Conservation (phyloP, 2,797 vertebrate species). For the Uromys caudimaculatus region DNA sequence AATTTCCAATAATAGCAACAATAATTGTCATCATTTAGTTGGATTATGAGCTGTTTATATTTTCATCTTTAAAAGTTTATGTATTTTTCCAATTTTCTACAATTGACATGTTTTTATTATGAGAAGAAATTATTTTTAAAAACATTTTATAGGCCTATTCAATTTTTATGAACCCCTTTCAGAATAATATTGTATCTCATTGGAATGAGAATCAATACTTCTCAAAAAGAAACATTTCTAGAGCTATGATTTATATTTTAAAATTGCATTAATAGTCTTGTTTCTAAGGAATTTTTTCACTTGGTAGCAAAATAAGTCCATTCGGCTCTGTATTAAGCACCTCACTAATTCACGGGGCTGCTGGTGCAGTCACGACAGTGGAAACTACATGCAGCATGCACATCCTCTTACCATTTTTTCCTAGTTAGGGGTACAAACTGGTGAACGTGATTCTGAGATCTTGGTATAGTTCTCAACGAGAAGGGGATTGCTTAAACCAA, state of each 20-base stretch:
- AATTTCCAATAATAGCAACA: constrained; percentile 14
- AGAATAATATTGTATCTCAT: constrained; percentile 43
- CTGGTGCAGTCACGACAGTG: not conserved
- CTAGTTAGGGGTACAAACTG: not conserved
- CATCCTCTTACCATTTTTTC: not conserved
- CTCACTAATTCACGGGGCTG: not conserved
- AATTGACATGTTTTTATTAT: constrained; percentile 54
- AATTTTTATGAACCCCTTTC: constrained; percentile 50
- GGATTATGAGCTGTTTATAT: constrained; percentile 37
- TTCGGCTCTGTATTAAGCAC: not conserved
- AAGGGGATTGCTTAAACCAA: constrained; percentile 10
- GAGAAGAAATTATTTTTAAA: constrained; percentile 46
- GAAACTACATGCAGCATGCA: too few species aligned
- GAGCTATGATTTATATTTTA: constrained; percentile 51
- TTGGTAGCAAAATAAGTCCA: constrained; percentile 11
- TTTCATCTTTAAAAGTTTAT: constrained; percentile 39
- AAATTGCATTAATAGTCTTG: constrained; percentile 52
- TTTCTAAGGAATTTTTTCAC: constrained; percentile 61
- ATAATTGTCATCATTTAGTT: not conserved
- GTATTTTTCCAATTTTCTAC: constrained; percentile 47
- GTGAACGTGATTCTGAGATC: not conserved
- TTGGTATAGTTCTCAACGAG: not conserved
- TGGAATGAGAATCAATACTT: constrained; percentile 61
- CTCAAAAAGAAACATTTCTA: constrained; percentile 59
- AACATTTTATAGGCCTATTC: constrained; percentile 41